Base-by-base conservation (phyloP, 64 coral and sea anemone genomes). In the Exaiptasia diaphana region DNA sequence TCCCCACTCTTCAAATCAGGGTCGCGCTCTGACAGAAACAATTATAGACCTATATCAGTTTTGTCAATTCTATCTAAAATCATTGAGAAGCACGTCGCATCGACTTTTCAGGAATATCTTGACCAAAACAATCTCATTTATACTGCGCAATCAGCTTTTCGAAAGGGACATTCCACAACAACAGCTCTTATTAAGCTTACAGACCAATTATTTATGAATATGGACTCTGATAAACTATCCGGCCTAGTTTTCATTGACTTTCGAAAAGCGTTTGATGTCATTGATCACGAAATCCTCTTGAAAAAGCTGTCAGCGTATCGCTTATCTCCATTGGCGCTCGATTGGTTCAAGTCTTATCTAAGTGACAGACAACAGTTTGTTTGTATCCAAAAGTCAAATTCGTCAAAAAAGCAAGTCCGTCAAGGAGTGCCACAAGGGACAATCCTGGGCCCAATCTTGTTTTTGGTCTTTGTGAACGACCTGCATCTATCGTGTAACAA, bases 1-100 rank as follows among this genome's bases (percentile, higher is more conserved):
- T 79, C 85, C 52, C 85, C 85, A 61, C 31, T 79, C 22, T 78
- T 79, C 59, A 88, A 88, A 79, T 59, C 67, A 34, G 74, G 85
- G 20, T 43, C 73, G 33, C 61, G 45, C 4, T 27, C 68, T 48
- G 32, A 52, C 38, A 35, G 57, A 32, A 69, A 88, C 75, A 88
- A 71, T 68, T 71, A 23, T 78, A 78, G 86, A 71, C 86, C 75
- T 28, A 80, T 88, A 33, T 68, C 75, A 46, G 53, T 85, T 58
- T 41, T 85, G 29, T 57, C 67, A 36, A 41, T 83, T 43, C 64
- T 83, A 14, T 54, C 72, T 52, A 49, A 88, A 71, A 68, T 88
- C 57, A 55, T 68, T 81, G 76, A 81, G 38, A 87, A 78, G 62
- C 73, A 87, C 78, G 74, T 87, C 41, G 41, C 72, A 50, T 56